phyloP scores from a whole-genome alignment of 2,797 vertebrate genomes.

The Lepidocolaptes lacrymiger region DNA sequence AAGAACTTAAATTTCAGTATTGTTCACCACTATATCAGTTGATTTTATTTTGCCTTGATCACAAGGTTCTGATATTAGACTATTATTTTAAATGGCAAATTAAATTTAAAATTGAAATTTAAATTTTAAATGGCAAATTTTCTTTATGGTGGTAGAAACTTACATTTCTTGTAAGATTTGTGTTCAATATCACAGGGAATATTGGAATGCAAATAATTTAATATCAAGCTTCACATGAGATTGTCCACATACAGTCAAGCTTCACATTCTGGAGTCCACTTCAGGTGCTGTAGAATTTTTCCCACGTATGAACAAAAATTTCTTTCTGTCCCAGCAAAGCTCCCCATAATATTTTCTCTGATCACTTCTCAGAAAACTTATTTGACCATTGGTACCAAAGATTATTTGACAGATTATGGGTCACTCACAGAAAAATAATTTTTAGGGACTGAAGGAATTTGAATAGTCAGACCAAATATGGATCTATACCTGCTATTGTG shows the following conservation, averaged over 20 bases:
- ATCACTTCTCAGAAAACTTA: neutral
- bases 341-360: neutral
- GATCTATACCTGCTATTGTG: neutral
- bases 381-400: neutral
- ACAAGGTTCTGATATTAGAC: neutral
- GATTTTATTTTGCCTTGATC: neutral
- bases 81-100: neutral
- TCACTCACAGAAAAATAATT: neutral
- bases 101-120: too few species aligned
- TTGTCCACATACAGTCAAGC: neutral
- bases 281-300: neutral
- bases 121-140: neutral
- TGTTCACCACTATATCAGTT: neutral
- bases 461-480: neutral
- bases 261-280: neutral
- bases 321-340: neutral
- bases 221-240: neutral
- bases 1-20: constrained; percentile 23
- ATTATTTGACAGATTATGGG: neutral
- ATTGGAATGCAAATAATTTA: neutral
- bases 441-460: neutral
- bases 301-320: neutral
- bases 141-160: neutral
- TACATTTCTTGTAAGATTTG: neutral
- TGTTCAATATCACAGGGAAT: neutral